Evolutionary conservation across 2,797 vertebrate species (phyloP).

Genomic region (Percopsis omiscomaycus): DNA sequence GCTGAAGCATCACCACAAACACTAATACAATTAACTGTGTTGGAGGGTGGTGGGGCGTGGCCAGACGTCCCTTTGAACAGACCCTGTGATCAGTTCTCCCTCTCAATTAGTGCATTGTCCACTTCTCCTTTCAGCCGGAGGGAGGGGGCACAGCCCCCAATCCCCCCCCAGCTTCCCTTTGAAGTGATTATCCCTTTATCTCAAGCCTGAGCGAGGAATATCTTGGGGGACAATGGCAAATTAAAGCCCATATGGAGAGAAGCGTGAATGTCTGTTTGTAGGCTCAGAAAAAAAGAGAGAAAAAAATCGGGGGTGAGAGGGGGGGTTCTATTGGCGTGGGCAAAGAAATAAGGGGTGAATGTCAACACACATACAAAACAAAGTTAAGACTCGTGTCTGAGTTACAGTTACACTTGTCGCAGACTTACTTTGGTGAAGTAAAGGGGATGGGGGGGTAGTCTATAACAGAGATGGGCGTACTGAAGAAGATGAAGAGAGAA

Average conservation of each 20-base stretch:
- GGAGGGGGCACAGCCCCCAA: conserved; percentile 81
- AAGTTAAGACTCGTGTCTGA: conserved; percentile 63
- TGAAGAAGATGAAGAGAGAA: conserved; percentile 3
- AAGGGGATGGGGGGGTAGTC: conserved; percentile 41
- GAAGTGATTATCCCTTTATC: conserved; percentile 99
- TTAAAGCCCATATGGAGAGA: conserved; percentile 83
- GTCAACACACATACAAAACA: conserved; percentile 56
- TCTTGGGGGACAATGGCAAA: conserved; percentile 89
- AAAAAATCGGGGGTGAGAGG: conserved; percentile 37
- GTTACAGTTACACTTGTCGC: conserved; percentile 67
- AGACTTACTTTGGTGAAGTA: conserved; percentile 52
- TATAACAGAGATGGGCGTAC: neutral
- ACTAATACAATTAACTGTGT: conserved; percentile 98
- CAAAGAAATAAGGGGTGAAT: conserved; percentile 46
- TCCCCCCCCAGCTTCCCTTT: conserved; percentile 85
- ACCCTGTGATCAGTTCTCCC: conserved; percentile 95
- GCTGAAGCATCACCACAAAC: conserved; percentile 86
- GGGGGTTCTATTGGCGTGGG: conserved; percentile 53
- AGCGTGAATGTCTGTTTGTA: conserved; percentile 85
- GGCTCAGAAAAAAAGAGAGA: conserved; percentile 61
- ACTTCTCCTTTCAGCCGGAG: conserved; percentile 90
- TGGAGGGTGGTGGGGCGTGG: conserved; percentile 80
- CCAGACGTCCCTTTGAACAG: conserved; percentile 87
- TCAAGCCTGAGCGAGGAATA: conserved; percentile 93
- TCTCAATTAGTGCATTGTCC: conserved; percentile 99